Evolutionary conservation across 2,888 invertebrate species (phyloP), one percentile per base, ranked within the genome.

Genomic region (Reticulitermes lucifugus): DNA sequence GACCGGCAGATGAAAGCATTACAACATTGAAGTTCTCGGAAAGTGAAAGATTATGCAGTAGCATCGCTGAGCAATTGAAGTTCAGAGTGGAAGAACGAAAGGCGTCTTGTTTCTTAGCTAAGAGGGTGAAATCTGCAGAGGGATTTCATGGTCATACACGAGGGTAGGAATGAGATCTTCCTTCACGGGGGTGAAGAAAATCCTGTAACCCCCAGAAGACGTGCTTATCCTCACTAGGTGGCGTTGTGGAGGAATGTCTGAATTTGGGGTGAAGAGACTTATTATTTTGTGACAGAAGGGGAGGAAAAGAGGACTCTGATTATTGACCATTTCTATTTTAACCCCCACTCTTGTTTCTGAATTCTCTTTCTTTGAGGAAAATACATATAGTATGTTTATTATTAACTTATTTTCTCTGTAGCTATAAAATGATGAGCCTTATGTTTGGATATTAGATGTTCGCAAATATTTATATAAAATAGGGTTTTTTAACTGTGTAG

Each of bases 321-420:
- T 86, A 85, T 85, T 86, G 86, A 83, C 85, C 85, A 84, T 85
- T 35, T 35, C 80, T 79, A 0, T 85, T 84, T 82, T 79, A 35
- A n/a, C 43, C 81, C 51, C 77, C 65, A 55, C 55, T 55, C 5
- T 79, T 70, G 55, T 75, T 71, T 84, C 70, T 55, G 73, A 81
- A 46, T 71, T 51, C 71, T 60, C 81, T 71, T 70, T 71, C 41
- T 81, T 84, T 29, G 41, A 21, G 43, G 18, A 41, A 73, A 35
- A 41, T 73, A 73, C 46, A 22, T 65, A 65, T 43, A 82, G 82
- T 35, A 70, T 29, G 82, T 70, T n/a, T 51, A 29, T 46, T 29
- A 55, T 55, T 83, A 71, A 83, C 83, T 83, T 83, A 70, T n/a
- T 55, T 82, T 60, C 43, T 65, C n/a, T 22, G 22, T 21, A 73